phyloP scores from a whole-genome alignment of 1,140 invertebrate genomes.

The Nymphalis io region DNA sequence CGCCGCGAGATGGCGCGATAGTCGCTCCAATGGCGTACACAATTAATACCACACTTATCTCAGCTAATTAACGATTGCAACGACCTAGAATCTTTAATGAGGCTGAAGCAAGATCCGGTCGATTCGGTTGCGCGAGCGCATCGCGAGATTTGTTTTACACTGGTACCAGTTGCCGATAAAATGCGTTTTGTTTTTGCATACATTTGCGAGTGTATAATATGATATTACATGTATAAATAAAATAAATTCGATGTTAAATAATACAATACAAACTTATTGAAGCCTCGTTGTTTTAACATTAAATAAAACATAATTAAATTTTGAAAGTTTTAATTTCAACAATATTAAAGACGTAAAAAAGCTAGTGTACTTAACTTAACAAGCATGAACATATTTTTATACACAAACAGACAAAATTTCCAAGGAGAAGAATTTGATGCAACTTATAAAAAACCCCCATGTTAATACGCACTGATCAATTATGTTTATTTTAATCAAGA shows the following conservation, averaged over 20 bases:
- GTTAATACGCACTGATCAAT: neutral
- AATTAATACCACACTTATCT: constrained; percentile 77
- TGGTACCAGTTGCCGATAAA: constrained; percentile 27
- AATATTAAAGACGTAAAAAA: too few relatives aligned
- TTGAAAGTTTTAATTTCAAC: too few relatives aligned
- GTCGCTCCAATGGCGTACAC: constrained; percentile 66
- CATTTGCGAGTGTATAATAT: neutral
- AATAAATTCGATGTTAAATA: neutral
- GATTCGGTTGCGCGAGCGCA: constrained; percentile 47
- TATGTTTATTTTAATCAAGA: constrained; percentile 20
- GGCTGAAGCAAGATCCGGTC: constrained; percentile 71
- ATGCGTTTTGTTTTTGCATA: constrained; percentile 30
- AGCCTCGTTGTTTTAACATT: neutral
- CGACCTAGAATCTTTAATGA: constrained; percentile 79
- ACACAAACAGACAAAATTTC: too few relatives aligned
- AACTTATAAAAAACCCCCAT: neutral
- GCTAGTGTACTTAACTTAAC: too few relatives aligned
- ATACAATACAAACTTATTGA: neutral
- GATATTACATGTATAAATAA: neutral
- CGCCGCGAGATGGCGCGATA: constrained; percentile 69
- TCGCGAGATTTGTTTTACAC: constrained; percentile 32
- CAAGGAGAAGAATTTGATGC: too few relatives aligned
- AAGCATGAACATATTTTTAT: too few relatives aligned
- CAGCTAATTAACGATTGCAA: constrained; percentile 76
- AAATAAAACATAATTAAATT: too few relatives aligned